Evolutionary conservation across 1,140 invertebrate genomes (phyloP).

Genomic region (Muscidifurax raptorellus): DNA sequence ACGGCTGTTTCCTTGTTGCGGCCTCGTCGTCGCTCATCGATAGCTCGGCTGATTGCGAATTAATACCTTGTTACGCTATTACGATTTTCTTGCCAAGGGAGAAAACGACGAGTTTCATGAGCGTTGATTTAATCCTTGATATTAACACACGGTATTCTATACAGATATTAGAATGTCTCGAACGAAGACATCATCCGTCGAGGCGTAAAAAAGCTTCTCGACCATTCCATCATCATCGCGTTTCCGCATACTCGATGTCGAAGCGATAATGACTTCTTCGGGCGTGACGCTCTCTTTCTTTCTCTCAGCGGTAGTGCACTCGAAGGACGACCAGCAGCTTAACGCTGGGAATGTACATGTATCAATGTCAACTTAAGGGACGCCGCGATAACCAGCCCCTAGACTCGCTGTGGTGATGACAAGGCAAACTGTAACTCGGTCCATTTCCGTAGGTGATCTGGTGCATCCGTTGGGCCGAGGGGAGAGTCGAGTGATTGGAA

Average conservation of each 20-base stretch:
- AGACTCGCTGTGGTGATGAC: not conserved
- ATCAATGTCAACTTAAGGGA: slow-evolving; percentile 16
- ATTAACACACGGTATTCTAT: too few species aligned
- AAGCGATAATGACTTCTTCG: slow-evolving; percentile 4
- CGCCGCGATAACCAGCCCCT: not conserved
- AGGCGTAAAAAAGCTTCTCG: not conserved
- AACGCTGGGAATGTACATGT: not conserved
- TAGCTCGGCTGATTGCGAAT: too few species aligned
- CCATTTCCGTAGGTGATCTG: not conserved
- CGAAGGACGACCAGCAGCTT: not conserved
- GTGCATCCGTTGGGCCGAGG: not conserved
- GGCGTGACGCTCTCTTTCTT: not conserved
- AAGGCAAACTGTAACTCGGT: not conserved
- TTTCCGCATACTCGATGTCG: not conserved
- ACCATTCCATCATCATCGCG: not conserved
- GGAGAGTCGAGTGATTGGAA: not conserved
- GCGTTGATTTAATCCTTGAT: too few species aligned
- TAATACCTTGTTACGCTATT: too few species aligned
- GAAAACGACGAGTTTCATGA: too few species aligned
- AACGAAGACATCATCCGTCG: not conserved
- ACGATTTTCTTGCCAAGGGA: too few species aligned
- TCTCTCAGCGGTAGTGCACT: not conserved
- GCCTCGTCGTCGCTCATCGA: too few species aligned
- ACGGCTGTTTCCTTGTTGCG: too few species aligned
- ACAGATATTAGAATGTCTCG: not conserved